These are phyloP conservation scores for Tonatia bakeri DNA, from an alignment of 2,113 vertebrate genomes.

Conservation along the genomic window DNA sequence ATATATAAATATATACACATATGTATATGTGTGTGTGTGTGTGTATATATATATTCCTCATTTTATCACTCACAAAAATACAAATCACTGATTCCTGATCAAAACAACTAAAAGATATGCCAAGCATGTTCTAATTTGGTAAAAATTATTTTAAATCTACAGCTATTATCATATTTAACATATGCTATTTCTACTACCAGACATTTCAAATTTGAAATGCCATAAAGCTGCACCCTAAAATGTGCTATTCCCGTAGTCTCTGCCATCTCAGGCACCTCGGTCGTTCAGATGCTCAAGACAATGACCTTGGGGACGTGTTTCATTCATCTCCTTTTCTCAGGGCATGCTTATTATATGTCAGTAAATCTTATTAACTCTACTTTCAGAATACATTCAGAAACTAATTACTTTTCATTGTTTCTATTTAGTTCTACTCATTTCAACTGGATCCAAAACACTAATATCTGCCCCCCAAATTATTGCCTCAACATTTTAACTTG, in stretches of 20 bases:
- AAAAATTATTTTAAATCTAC: constrained; percentile 19
- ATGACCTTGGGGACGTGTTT: neutral
- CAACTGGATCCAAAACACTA: neutral
- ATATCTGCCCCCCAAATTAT: neutral
- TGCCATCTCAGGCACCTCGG: neutral
- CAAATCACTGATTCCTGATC: neutral
- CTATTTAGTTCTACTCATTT: neutral
- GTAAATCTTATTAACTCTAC: neutral
- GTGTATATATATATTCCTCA: neutral
- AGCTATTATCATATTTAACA: neutral
- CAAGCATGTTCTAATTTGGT: neutral
- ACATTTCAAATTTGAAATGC: neutral
- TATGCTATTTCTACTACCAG: neutral
- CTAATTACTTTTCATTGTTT: neutral
- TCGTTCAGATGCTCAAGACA: neutral
- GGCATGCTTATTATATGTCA: neutral
- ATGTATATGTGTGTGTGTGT: too few relatives aligned
- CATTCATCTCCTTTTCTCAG: neutral
- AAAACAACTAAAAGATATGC: neutral
- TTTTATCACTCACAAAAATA: neutral
- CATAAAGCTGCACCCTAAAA: neutral
- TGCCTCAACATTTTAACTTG: neutral
- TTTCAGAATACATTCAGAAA: neutral
- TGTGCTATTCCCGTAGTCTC: neutral
- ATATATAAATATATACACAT: neutral